A percentile compares a stretch with the other conserved stretches of the same genome.
These are phyloP conservation scores for Archivesica marissinica DNA, from an alignment of 1,140 invertebrate species.

Conservation along the genomic window DNA sequence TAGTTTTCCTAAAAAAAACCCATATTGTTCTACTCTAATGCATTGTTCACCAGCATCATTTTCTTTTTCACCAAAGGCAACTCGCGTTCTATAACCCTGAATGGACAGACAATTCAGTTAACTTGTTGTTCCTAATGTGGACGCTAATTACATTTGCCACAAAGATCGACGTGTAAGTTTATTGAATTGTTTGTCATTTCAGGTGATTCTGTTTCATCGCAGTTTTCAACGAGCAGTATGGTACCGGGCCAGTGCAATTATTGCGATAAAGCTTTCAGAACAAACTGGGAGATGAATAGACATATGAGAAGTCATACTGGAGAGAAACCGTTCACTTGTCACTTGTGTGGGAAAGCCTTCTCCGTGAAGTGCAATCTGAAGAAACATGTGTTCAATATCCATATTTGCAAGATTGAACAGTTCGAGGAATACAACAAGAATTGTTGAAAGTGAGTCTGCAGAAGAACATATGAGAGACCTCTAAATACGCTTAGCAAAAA, in stretches of 20 bases:
- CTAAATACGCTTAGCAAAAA: no score
- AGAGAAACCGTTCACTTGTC: slow-evolving; percentile 32
- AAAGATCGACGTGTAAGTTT: no score
- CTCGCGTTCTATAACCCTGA: no score
- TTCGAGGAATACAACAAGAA: no score
- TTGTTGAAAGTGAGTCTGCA: no score
- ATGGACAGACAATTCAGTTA: no score
- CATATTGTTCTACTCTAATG: no score
- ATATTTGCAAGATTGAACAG: background rate
- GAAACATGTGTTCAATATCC: background rate
- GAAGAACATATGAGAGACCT: no score
- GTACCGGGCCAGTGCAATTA: background rate
- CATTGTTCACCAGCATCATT: no score
- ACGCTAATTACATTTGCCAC: background rate
- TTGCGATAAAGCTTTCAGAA: slow-evolving; percentile 7
- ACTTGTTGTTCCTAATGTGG: no score
- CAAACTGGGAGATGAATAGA: slow-evolving; percentile 17
- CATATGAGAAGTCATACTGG: slow-evolving; percentile 52
- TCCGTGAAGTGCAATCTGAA: slow-evolving; percentile 6
- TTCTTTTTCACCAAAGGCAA: no score
- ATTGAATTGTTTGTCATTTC: background rate
- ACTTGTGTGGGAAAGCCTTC: slow-evolving; percentile 3
- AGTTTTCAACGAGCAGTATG: background rate
- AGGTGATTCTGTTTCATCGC: background rate
- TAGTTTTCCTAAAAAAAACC: no score